A percentile compares a stretch with the other conserved stretches of the same genome.
phyloP scores from a whole-genome alignment of 2,888 invertebrate genomes.

The Melanargia galathea region DNA sequence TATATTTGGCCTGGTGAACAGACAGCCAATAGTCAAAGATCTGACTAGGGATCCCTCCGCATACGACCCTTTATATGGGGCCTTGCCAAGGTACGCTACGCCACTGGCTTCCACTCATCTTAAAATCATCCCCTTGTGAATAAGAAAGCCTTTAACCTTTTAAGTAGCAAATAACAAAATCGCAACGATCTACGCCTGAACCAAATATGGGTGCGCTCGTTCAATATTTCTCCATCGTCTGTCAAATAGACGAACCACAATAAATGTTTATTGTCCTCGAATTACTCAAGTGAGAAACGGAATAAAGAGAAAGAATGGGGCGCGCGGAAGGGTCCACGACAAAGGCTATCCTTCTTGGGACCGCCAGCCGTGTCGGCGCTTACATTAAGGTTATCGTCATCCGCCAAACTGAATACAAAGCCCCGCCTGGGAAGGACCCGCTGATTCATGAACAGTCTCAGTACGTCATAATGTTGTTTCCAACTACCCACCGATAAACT shows the following conservation, averaged over 20 bases:
- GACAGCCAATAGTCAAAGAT: too few species aligned
- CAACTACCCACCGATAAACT: conserved; percentile 48
- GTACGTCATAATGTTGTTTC: conserved; percentile 67
- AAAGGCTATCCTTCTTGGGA: conserved; percentile 79
- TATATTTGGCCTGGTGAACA: too few species aligned
- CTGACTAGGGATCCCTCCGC: too few species aligned
- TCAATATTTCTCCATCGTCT: conserved; percentile 70
- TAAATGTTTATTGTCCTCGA: conserved; percentile 81
- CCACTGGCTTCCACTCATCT: too few species aligned
- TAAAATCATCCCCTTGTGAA: too few species aligned
- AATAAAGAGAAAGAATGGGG: conserved; percentile 77
- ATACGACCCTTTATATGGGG: too few species aligned
- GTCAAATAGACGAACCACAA: conserved; percentile 78
- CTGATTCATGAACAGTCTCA: conserved; percentile 74
- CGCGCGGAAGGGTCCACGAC: conserved; percentile 76
- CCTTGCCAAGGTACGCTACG: too few species aligned
- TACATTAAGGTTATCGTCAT: conserved; percentile 82
- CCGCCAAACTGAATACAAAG: conserved; percentile 80
- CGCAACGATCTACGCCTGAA: conserved; percentile 33
- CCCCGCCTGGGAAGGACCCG: conserved; percentile 65
- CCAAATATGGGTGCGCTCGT: conserved; percentile 67
- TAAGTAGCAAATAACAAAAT: too few species aligned
- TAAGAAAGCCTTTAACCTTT: too few species aligned
- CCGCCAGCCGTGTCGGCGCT: conserved; percentile 80
- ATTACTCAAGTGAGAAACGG: conserved; percentile 81